phyloP scores from a whole-genome alignment of 2,113 vertebrate genomes.

The Parus major region DNA sequence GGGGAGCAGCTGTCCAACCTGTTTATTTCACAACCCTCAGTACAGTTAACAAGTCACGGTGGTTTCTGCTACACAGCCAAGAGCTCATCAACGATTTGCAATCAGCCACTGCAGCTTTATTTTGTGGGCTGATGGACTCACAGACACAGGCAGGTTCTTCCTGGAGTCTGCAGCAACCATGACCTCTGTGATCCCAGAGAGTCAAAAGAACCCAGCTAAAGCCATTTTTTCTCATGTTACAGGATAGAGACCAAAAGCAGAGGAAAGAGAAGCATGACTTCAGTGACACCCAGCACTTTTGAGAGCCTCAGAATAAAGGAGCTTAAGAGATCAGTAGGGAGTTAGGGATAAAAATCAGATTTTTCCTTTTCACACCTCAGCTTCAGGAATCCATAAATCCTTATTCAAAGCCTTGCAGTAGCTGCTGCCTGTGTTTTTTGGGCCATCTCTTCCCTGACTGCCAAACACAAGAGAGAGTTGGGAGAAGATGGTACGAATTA shows the following conservation, averaged over 20 bases:
- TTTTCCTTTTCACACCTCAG: neutral
- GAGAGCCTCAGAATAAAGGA: neutral
- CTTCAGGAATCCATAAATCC: neutral
- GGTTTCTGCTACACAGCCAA: neutral
- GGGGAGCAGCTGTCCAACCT: neutral
- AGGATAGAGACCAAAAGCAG: neutral
- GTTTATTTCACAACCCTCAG: neutral
- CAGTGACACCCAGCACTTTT: neutral
- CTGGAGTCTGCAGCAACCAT: neutral
- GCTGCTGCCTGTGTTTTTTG: neutral
- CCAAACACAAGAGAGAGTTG: neutral
- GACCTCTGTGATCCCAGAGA: neutral
- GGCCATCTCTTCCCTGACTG: neutral
- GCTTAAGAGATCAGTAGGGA: neutral
- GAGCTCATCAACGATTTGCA: neutral
- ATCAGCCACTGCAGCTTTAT: neutral
- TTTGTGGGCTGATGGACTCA: neutral
- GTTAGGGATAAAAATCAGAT: neutral
- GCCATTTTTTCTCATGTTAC: neutral
- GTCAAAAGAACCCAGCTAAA: neutral
- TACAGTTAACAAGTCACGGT: neutral
- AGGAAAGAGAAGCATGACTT: accelerated
- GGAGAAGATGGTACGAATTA: neutral
- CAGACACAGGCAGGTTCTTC: neutral
- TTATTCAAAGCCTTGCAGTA: neutral